Percentiles rank a stretch among this genome's conserved stretches.
Conservation (phyloP, 2,113 vertebrate genomes). For the Helogale parvula region DNA sequence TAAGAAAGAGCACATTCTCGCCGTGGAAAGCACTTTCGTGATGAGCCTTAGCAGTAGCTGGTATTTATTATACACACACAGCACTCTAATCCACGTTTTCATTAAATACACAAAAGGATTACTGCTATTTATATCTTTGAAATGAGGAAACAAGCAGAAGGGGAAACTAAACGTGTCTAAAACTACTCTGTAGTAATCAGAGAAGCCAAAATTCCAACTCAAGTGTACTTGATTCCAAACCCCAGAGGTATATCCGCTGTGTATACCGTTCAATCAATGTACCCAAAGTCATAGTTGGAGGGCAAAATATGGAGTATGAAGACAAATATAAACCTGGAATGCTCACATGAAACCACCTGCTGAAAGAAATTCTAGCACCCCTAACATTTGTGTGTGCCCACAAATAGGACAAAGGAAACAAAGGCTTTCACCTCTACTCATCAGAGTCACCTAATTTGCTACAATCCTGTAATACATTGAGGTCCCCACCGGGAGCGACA, state of each 20-base stretch:
- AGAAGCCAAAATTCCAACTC: conserved; percentile 1
- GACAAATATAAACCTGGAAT: not conserved
- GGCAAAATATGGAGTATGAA: not conserved
- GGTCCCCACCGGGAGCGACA: not conserved
- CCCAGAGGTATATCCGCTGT: not conserved
- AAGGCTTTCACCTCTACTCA: not conserved
- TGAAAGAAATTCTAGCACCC: not conserved
- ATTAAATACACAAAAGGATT: conserved; percentile 58
- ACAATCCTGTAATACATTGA: not conserved
- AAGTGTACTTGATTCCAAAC: not conserved
- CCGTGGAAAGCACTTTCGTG: not conserved
- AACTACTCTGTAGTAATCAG: not conserved
- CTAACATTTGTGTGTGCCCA: not conserved
- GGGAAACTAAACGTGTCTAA: conserved; percentile 40
- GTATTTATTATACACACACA: conserved; percentile 24
- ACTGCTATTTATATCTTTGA: conserved; percentile 31
- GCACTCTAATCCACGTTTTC: conserved; percentile 43
- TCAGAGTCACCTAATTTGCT: not conserved
- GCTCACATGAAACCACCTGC: not conserved
- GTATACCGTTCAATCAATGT: not conserved
- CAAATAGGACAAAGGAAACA: not conserved
- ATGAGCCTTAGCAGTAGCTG: not conserved
- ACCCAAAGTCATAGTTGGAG: not conserved
- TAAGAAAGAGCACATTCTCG: conserved; percentile 1
- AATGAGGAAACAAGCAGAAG: not conserved